A percentile compares a stretch with the other conserved stretches of the same genome.
These are phyloP conservation scores for Dinoponera quadriceps DNA, from an alignment of 1,140 invertebrate genomes.

Conservation along the genomic window DNA sequence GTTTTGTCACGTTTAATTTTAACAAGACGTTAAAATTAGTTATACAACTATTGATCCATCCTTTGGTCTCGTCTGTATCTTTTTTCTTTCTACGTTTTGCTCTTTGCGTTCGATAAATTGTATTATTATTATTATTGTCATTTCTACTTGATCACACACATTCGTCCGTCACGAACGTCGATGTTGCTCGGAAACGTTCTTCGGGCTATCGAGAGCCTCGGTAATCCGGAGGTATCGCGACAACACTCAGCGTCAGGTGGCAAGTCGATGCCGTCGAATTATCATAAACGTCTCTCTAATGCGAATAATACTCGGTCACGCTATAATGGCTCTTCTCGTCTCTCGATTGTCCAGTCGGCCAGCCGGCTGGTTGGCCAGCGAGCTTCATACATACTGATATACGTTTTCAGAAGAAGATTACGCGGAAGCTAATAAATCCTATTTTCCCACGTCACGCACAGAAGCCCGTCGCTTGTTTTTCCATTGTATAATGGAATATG, in stretches of 20 bases:
- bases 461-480: conserved; percentile 59
- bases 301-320: conserved; percentile 10
- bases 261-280: background rate
- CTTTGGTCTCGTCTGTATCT: too few species aligned
- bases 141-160: background rate
- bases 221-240: background rate
- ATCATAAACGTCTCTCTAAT: background rate
- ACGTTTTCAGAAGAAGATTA: conserved; percentile 55
- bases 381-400: conserved; percentile 52
- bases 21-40: background rate
- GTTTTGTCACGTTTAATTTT: background rate
- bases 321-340: conserved; percentile 10
- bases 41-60: too few species aligned
- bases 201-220: background rate
- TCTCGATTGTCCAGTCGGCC: background rate
- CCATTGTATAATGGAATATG: conserved; percentile 69
- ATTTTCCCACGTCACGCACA: conserved; percentile 63
- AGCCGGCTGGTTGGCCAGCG: too few species aligned
- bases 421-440: conserved; percentile 67
- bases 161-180: background rate
- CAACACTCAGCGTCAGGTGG: background rate
- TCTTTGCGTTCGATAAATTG: too few species aligned
- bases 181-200: background rate
- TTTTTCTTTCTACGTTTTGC: too few species aligned
- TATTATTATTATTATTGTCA: too few species aligned